phyloP scores from a whole-genome alignment of 2,797 vertebrate genomes.

The Gymnothorax javanicus region DNA sequence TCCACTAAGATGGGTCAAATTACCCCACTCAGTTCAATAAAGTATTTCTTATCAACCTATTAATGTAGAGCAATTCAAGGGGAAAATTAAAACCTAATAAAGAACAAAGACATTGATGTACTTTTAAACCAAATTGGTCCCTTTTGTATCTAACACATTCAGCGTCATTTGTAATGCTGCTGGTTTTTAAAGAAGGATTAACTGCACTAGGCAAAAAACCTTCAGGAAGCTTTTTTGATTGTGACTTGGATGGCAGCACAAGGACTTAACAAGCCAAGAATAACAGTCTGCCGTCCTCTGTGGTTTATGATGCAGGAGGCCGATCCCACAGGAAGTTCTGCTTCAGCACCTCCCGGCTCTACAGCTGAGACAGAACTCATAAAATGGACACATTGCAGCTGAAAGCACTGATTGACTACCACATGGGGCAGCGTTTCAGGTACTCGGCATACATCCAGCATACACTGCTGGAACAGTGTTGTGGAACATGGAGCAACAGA shows the following conservation, averaged over 20 bases:
- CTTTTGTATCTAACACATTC: neutral
- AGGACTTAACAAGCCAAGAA: neutral
- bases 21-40: neutral
- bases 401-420: neutral
- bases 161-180: neutral
- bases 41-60: no score
- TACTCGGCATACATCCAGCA: neutral
- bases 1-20: no score
- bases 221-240: conserved; percentile 3
- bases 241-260: conserved; percentile 4
- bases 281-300: conserved; percentile 1
- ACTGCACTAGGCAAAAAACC: neutral
- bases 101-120: neutral
- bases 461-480: neutral
- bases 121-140: neutral
- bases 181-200: conserved; percentile 11
- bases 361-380: neutral
- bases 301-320: neutral
- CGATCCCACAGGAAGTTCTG: conserved; percentile 10
- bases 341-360: neutral
- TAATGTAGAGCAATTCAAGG: neutral
- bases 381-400: neutral
- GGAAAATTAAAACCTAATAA: neutral
- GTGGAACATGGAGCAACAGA: neutral
- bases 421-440: neutral